A percentile compares a stretch with the other conserved stretches of the same genome.
Evolutionary conservation across 2,113 vertebrate genomes (phyloP).

Genomic region (Jaculus jaculus): DNA sequence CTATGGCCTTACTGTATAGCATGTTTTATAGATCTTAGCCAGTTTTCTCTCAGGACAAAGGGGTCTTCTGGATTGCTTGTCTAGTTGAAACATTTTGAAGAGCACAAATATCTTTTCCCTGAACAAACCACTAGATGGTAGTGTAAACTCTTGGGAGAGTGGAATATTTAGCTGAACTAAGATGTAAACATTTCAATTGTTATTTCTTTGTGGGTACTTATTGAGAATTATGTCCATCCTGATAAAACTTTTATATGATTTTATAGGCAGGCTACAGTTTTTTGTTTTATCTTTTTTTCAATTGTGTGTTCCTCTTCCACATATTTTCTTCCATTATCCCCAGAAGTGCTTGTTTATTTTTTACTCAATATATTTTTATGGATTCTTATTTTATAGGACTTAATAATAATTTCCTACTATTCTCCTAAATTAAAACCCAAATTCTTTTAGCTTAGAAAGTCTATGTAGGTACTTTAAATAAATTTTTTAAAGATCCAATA

Average conservation of each 20-base stretch:
- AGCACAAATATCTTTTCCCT: slow-evolving; percentile 35
- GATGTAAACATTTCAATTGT: background rate
- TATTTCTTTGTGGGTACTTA: background rate
- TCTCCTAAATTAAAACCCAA: background rate
- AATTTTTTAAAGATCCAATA: background rate
- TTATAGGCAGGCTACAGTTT: background rate
- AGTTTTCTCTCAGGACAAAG: background rate
- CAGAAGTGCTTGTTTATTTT: background rate
- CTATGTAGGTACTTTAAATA: background rate
- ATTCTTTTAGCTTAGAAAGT: background rate
- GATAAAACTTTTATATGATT: slow-evolving; percentile 25
- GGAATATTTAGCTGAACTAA: background rate
- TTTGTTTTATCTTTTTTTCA: background rate
- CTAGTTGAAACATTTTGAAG: slow-evolving; percentile 37
- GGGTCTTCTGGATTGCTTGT: background rate
- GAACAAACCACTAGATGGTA: slow-evolving; percentile 71
- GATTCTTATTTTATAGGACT: slow-evolving; percentile 19
- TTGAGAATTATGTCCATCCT: slow-evolving; percentile 2
- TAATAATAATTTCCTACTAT: slow-evolving; percentile 34
- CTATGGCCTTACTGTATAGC: background rate
- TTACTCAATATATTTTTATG: background rate
- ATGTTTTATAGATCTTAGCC: background rate
- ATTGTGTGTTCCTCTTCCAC: background rate
- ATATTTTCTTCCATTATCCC: background rate
- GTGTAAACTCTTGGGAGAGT: slow-evolving; percentile 41